A percentile compares a stretch with the other conserved stretches of the same genome.
Evolutionary conservation across 2,888 invertebrate genomes (phyloP).

Genomic region (Diachrysia chrysitis): DNA sequence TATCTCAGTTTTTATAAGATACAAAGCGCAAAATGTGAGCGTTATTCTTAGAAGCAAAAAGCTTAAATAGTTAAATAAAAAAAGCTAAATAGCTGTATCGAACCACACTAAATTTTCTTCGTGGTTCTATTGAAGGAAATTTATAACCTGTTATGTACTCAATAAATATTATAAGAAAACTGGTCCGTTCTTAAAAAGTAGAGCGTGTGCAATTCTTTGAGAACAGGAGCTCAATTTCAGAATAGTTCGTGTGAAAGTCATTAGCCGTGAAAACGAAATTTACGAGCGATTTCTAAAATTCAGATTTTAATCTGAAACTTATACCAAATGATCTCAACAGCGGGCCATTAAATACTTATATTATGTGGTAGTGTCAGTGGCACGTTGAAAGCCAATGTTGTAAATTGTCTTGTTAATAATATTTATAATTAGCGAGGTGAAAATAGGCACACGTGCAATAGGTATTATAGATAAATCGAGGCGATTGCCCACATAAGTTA

Average conservation of each 20-base stretch:
- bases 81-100: background rate
- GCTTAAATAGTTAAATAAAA: conserved; percentile 1
- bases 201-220: conserved; percentile 48
- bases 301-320: background rate
- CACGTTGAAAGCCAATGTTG: too few species aligned
- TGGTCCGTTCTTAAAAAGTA: conserved; percentile 39
- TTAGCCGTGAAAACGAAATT: conserved; percentile 50
- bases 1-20: background rate
- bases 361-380: too few species aligned
- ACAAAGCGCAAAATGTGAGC: conserved; percentile 7
- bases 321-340: background rate
- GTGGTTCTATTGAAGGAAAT: conserved; percentile 1
- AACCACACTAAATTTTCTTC: conserved; percentile 1
- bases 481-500: too few species aligned
- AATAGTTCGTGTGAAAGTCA: conserved; percentile 47
- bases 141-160: background rate
- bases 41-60: conserved; percentile 3
- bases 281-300: conserved; percentile 47
- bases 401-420: too few species aligned
- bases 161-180: conserved; percentile 30
- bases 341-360: background rate
- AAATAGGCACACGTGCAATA: too few species aligned
- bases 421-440: too few species aligned
- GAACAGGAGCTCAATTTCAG: conserved; percentile 54
- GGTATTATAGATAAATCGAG: too few species aligned